Percentiles rank a stretch among this genome's conserved stretches.
phyloP scores from a whole-genome alignment of 1,140 invertebrate species.

The Goniozus legneri region DNA sequence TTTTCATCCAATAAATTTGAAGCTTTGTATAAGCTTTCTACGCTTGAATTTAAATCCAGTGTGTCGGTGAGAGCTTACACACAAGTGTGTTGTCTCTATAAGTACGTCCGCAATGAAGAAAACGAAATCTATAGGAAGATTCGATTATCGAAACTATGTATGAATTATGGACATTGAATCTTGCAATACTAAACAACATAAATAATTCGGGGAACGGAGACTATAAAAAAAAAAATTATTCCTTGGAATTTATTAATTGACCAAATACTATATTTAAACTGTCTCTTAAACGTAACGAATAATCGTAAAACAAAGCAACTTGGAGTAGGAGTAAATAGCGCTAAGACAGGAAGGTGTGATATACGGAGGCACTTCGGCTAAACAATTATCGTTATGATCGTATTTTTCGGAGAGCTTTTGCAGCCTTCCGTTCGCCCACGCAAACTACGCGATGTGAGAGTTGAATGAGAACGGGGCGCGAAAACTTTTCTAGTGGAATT shows the following conservation, averaged over 20 bases:
- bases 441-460: slow-evolving; percentile 1
- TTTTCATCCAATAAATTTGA: slow-evolving; percentile 55
- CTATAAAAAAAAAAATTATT: no score
- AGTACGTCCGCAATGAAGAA: slow-evolving; percentile 21
- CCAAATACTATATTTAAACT: no score
- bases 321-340: not conserved
- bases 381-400: slow-evolving; percentile 54
- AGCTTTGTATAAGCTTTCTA: slow-evolving; percentile 57
- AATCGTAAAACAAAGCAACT: not conserved
- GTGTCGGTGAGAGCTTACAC: slow-evolving; percentile 29
- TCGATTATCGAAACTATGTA: no score
- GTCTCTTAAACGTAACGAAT: no score
- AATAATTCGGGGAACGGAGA: no score
- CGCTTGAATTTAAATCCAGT: slow-evolving; percentile 55
- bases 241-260: no score
- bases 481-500: slow-evolving; percentile 44
- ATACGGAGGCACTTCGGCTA: slow-evolving; percentile 43
- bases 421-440: slow-evolving; percentile 12
- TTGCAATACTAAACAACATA: no score
- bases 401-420: slow-evolving; percentile 45
- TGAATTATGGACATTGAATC: no score
- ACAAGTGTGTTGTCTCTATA: slow-evolving; percentile 20
- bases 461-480: slow-evolving; percentile 1
- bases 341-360: slow-evolving; percentile 52
- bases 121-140: no score